A percentile compares a stretch with the other conserved stretches of the same genome.
These are phyloP conservation scores for Pao palembangensis DNA, from an alignment of 2,113 vertebrate genomes.

Conservation along the genomic window DNA sequence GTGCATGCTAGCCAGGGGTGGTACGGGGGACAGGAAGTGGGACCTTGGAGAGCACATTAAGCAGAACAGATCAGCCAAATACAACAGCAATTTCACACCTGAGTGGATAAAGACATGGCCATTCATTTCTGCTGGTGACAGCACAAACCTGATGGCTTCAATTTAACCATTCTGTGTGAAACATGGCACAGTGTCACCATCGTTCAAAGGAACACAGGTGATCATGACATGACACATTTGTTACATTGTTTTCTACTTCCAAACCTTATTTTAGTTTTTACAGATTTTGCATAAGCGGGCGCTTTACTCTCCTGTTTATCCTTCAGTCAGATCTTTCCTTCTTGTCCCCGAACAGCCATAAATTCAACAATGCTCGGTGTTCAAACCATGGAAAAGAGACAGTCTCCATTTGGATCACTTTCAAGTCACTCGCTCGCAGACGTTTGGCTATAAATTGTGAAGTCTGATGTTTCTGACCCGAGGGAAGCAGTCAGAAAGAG, in stretches of 20 bases:
- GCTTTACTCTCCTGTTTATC: too few species aligned
- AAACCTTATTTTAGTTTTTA: neutral
- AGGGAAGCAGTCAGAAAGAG: too few species aligned
- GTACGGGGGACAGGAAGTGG: constrained; percentile 34
- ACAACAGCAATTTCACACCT: constrained; percentile 74
- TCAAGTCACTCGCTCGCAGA: too few species aligned
- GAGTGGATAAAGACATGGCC: constrained; percentile 67
- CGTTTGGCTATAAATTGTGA: too few species aligned
- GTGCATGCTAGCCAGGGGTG: constrained; percentile 7
- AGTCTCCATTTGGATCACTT: too few species aligned
- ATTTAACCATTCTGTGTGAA: constrained; percentile 37
- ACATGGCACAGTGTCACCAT: constrained; percentile 30
- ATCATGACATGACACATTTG: neutral
- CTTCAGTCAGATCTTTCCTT: too few species aligned
- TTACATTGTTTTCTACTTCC: neutral
- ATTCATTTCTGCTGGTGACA: constrained; percentile 62
- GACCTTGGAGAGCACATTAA: constrained; percentile 64
- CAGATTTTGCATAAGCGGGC: neutral
- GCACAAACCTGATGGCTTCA: constrained; percentile 41
- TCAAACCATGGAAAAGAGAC: too few species aligned
- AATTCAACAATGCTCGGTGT: too few species aligned
- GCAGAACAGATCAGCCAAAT: constrained; percentile 63
- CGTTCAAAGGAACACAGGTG: constrained; percentile 19
- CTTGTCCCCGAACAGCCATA: too few species aligned
- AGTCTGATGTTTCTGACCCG: too few species aligned